phyloP scores from a whole-genome alignment of 2,797 vertebrate species.

The Sus cebifrons region DNA sequence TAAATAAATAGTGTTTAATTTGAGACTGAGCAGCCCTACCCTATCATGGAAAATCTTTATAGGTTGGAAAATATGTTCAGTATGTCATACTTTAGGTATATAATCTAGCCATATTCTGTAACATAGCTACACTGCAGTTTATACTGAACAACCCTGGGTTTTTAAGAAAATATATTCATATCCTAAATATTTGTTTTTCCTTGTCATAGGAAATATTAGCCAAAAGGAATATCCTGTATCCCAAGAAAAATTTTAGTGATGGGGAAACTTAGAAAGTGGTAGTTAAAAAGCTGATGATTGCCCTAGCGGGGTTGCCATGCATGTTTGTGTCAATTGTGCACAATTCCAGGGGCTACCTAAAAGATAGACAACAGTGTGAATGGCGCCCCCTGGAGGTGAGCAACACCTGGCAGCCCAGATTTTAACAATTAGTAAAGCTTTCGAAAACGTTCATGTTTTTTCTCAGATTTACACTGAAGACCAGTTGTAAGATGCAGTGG shows the following conservation, averaged over 20 bases:
- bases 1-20: slow-evolving; percentile 77
- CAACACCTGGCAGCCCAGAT: background rate
- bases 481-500: background rate
- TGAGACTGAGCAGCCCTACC: slow-evolving; percentile 70
- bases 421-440: slow-evolving; percentile 43
- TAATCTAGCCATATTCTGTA: slow-evolving; percentile 72
- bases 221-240: slow-evolving; percentile 63
- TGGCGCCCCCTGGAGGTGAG: background rate
- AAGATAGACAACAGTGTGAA: background rate
- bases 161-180: slow-evolving; percentile 68
- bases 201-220: slow-evolving; percentile 65
- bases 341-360: background rate
- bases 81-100: slow-evolving; percentile 68
- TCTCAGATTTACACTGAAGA: slow-evolving; percentile 31
- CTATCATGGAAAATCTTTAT: slow-evolving; percentile 83
- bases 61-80: slow-evolving; percentile 81
- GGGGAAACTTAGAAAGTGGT: slow-evolving; percentile 59
- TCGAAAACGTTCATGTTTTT: slow-evolving; percentile 26
- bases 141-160: slow-evolving; percentile 48
- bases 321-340: background rate
- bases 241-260: slow-evolving; percentile 57
- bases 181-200: slow-evolving; percentile 63
- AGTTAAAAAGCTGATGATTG: background rate
- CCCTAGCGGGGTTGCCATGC: background rate
- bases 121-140: slow-evolving; percentile 54